Evolutionary conservation across 1,140 invertebrate species (phyloP).

Genomic region (Drosophila insularis): DNA sequence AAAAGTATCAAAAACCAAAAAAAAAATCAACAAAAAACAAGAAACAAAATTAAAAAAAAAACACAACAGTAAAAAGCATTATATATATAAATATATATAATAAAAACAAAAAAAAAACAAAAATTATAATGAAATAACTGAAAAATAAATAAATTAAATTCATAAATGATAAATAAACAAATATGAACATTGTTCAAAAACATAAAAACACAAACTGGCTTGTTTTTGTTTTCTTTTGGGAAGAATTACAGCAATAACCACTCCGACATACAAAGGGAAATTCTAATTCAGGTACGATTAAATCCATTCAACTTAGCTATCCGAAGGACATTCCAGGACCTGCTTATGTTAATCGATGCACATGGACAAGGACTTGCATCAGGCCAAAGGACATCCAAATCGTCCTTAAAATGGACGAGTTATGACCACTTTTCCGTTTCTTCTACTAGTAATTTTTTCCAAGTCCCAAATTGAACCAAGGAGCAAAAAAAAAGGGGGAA

Average conservation of each 20-base stretch:
- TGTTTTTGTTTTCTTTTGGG: slow-evolving; percentile 2
- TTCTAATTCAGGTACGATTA: too few species aligned
- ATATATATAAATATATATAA: slow-evolving; percentile 63
- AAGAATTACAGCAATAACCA: neutral
- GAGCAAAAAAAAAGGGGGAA: too few species aligned
- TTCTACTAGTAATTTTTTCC: too few species aligned
- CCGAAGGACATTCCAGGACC: too few species aligned
- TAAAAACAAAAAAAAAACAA: slow-evolving; percentile 73
- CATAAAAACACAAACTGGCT: slow-evolving; percentile 24
- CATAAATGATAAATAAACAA: slow-evolving; percentile 80
- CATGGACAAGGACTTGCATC: too few species aligned
- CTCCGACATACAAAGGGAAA: too few species aligned
- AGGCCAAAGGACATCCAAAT: too few species aligned
- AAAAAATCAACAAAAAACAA: slow-evolving; percentile 24
- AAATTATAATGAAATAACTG: slow-evolving; percentile 80
- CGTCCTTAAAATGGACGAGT: too few species aligned
- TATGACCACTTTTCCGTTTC: too few species aligned
- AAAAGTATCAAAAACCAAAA: slow-evolving; percentile 47
- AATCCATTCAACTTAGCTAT: too few species aligned
- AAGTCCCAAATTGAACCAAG: too few species aligned
- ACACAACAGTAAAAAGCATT: slow-evolving; percentile 63
- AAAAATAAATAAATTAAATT: slow-evolving; percentile 81
- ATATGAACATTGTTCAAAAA: slow-evolving; percentile 82
- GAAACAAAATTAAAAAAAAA: slow-evolving; percentile 11
- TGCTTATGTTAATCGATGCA: too few species aligned